Evolutionary conservation across 2,113 vertebrate genomes (phyloP), one percentile per base, ranked within the genome.

Genomic region (Siniperca chuatsi): DNA sequence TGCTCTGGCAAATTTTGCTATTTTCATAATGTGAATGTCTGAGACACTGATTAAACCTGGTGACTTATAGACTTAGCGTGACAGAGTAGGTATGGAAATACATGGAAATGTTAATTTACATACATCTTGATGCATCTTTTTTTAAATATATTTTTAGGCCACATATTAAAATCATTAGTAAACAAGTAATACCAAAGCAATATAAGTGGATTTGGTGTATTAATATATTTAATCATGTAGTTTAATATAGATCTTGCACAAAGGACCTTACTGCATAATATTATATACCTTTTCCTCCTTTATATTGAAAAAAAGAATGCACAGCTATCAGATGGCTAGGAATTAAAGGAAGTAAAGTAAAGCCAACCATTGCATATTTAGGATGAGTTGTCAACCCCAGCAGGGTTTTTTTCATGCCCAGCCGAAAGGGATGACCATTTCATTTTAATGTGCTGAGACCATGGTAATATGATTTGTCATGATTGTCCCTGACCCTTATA

Each of bases 361-460:
- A 78, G 76, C 25, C 77, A 60, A 12, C 25, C 65, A 29, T 65
- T 67, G 57, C 50, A 81, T 80, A 87, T 92, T 87, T 57, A 74
- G 66, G 57, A 72, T 33, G 46, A 65, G 25, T 18, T 12, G 16
- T 67, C 58, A 40, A 79, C 46, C 75, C 58, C 65, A 54, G 75
- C 66, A 54, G 70, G n/a, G 40, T 50, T 85, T 77, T 77, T 76
- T 74, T 69, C 75, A 68, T 23, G 62, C 54, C 46, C 50, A 2
- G 50, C 82, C 50, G 55, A 75, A 80, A 65, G 46, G 54, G 67
- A 60, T 44, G 74, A 74, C 57, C 48, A 57, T 81, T 86, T 90
- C 44, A 82, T 88, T 90, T 90, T 87, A 89, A 91, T 91, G 66
- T 68, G 46, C 83, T 29, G 65, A 58, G 76, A 81, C 82, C 78